Base-by-base conservation (phyloP, 2,888 invertebrate species). In the Oxyscelio sp. region DNA sequence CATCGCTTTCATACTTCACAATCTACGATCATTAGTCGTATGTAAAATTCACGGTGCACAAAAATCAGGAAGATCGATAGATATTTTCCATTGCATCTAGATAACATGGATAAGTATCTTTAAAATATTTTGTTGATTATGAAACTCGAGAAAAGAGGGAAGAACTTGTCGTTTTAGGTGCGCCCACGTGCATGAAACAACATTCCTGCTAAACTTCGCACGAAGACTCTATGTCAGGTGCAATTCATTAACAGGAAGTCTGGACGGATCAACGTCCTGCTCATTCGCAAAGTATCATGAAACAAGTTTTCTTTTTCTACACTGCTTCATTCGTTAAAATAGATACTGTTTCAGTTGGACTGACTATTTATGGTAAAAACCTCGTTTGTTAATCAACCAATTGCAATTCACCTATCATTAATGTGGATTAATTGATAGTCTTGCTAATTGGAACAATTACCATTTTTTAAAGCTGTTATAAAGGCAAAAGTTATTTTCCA, bases 241-340 rank as follows among this genome's bases (percentile, higher is more conserved):
- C 73, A 56, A 83, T 83, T 83, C 83, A 83, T 83, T 83, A 77
- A 78, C 82, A 77, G 82, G 83, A 83, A 77, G 77, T 73, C 78
- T 50, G 56, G 68, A n/a, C 83, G 83, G 83, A 83, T 83, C 83
- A 83, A 83, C 83, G 83, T 83, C 83, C 83, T 83, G 82, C 63
- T 68, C 31, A 61, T 70, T 73, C 50, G 48, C 65, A 3, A 40
- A 43, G 65, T 52, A 68, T 68, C 59, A 77, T 50, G 34, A 54
- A 70, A 75, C 77, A 52, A 50, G 82, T 82, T 77, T 68, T 27
- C 70, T 70, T 75, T 75, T 70, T 63, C 68, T 50, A 59, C 71
- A 38, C 22, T 24, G 21, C 43, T n/a, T 48, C n/a, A 45, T 27
- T 45, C 38, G 48, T 45, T 58, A 73, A 66, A 63, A 80, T 58